phyloP scores from a whole-genome alignment of 2,888 invertebrate genomes.

The Harmothoe impar region DNA sequence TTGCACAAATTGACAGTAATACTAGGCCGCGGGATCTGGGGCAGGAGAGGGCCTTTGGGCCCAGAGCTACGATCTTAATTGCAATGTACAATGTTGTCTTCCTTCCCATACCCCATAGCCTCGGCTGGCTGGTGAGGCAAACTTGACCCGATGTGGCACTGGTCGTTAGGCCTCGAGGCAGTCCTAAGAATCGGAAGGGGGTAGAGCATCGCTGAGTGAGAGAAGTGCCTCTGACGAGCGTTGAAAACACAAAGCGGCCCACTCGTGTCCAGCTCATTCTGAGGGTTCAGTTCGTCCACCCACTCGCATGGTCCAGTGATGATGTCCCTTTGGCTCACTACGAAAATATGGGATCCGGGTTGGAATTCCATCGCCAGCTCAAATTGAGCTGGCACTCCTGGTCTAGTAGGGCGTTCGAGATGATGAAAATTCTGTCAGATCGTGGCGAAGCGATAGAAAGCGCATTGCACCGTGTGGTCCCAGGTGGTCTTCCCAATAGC shows the following conservation, averaged over 20 bases:
- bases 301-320: conserved; percentile 62
- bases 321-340: conserved; percentile 60
- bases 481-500: conserved; percentile 61
- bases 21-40: not conserved
- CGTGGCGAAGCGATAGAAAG: conserved; percentile 58
- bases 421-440: conserved; percentile 54
- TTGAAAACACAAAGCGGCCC: conserved; percentile 54
- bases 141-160: conserved; percentile 59
- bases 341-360: conserved; percentile 53
- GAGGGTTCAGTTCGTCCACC: conserved; percentile 60
- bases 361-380: conserved; percentile 57
- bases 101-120: conserved; percentile 60
- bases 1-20: not conserved
- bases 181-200: conserved; percentile 62
- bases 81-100: conserved; percentile 62
- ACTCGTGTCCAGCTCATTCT: conserved; percentile 62
- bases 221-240: conserved; percentile 57
- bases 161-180: conserved; percentile 63
- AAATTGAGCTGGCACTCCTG: conserved; percentile 63
- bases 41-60: conserved; percentile 36
- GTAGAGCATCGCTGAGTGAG: conserved; percentile 62
- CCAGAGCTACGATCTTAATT: conserved; percentile 43
- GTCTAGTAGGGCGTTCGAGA: conserved; percentile 51
- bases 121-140: conserved; percentile 66
- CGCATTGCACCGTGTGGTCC: conserved; percentile 51